Percentiles rank a stretch among this genome's conserved stretches.
Evolutionary conservation across 2,113 vertebrate genomes (phyloP).

Genomic region (Enhydra lutris): DNA sequence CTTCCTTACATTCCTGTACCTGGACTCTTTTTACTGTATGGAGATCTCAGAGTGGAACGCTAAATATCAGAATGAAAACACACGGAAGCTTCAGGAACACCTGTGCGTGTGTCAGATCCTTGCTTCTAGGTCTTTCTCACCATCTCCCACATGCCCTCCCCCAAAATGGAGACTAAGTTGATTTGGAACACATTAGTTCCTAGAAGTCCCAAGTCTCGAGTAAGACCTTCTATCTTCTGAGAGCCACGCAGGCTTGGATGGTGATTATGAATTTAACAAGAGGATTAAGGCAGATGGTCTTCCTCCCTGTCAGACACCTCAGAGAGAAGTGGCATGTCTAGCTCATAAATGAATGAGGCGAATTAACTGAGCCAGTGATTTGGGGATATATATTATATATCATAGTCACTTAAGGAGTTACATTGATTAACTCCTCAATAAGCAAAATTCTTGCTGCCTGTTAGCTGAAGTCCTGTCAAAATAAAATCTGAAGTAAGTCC

Average conservation of each 20-base stretch:
- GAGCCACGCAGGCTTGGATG: not conserved
- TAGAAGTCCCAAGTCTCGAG: not conserved
- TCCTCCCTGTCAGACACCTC: not conserved
- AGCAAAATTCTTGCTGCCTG: not conserved
- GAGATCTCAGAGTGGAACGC: not conserved
- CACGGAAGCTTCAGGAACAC: not conserved
- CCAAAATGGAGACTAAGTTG: not conserved
- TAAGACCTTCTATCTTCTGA: not conserved
- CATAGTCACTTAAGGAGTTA: not conserved
- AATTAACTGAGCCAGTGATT: not conserved
- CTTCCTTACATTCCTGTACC: not conserved
- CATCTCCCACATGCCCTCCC: no score
- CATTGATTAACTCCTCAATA: not conserved
- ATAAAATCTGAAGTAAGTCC: slow-evolving; percentile 39
- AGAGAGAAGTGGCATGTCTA: not conserved
- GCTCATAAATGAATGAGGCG: not conserved
- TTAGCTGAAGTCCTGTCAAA: not conserved
- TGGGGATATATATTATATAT: not conserved
- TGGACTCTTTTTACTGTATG: not conserved
- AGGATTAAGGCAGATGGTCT: not conserved
- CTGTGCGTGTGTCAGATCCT: not conserved
- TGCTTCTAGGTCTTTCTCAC: not conserved
- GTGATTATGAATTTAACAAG: not conserved
- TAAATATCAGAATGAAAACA: not conserved
- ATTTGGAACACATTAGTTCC: not conserved